A percentile compares a stretch with the other conserved stretches of the same genome.
Evolutionary conservation across 2,797 vertebrate species (phyloP).

Genomic region (Silurus aristotelis): DNA sequence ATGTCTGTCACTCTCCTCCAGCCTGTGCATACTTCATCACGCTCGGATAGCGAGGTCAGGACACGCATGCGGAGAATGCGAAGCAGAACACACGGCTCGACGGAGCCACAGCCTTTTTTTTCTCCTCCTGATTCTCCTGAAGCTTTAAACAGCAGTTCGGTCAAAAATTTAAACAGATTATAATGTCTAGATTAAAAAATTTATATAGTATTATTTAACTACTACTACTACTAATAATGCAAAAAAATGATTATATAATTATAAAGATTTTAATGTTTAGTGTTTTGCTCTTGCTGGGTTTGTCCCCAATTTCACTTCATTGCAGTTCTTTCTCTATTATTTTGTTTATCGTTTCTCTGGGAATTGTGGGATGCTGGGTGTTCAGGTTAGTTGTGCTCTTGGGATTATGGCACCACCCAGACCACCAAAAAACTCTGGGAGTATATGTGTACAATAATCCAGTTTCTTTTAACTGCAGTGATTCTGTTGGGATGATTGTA

Average conservation of each 20-base stretch:
- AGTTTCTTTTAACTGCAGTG: slow-evolving; percentile 24
- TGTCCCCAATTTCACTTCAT: not conserved
- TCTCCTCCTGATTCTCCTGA: too few relatives aligned
- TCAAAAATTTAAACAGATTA: too few relatives aligned
- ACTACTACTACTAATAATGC: not conserved
- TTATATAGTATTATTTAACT: too few relatives aligned
- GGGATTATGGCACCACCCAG: slow-evolving; percentile 43
- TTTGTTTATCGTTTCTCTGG: not conserved
- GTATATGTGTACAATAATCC: slow-evolving; percentile 35
- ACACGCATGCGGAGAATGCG: slow-evolving; percentile 51
- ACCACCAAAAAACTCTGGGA: slow-evolving; percentile 37
- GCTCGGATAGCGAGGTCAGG: slow-evolving; percentile 44
- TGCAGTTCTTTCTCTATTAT: not conserved
- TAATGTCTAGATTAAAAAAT: too few relatives aligned
- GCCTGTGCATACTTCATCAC: slow-evolving; percentile 4
- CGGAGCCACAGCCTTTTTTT: too few relatives aligned
- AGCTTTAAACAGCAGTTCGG: too few relatives aligned
- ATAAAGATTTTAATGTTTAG: not conserved
- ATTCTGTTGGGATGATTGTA: slow-evolving; percentile 29
- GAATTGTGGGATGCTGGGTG: slow-evolving; percentile 30
- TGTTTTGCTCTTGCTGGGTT: not conserved
- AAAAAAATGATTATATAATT: too few relatives aligned
- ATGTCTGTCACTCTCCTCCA: not conserved
- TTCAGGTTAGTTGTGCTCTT: slow-evolving; percentile 47
- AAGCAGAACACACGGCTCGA: not conserved